Percentiles rank a stretch among this genome's conserved stretches.
These are phyloP conservation scores for Euura lappo DNA, from an alignment of 1,140 invertebrate species.

Conservation along the genomic window DNA sequence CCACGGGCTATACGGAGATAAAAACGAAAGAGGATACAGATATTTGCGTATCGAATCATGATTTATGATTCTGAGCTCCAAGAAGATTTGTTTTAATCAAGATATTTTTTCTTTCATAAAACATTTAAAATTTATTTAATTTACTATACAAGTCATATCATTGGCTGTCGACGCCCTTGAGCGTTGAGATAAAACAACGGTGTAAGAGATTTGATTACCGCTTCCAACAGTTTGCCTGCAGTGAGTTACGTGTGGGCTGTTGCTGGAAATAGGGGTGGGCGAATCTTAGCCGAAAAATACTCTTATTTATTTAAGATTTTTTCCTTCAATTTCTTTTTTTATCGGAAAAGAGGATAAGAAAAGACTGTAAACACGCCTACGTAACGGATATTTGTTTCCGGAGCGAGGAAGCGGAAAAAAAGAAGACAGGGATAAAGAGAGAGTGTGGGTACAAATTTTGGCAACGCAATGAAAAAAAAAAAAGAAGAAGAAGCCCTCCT, in stretches of 20 bases:
- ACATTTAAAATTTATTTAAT: no score
- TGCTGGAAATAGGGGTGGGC: background rate
- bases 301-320: no score
- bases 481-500: background rate
- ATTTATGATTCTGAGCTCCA: no score
- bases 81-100: no score
- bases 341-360: background rate
- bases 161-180: no score
- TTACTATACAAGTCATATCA: no score
- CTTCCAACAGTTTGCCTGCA: background rate
- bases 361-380: background rate
- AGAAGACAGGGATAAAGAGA: background rate
- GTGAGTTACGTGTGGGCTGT: background rate
- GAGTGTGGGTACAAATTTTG: slow-evolving; percentile 9
- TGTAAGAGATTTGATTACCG: background rate
- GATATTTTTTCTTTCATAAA: no score
- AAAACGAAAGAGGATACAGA: no score
- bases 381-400: background rate
- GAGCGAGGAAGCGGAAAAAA: background rate
- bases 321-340: no score
- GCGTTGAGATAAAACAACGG: background rate
- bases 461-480: background rate
- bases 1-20: no score
- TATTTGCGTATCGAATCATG: no score
- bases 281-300: background rate